Evolutionary conservation across 2,888 invertebrate genomes (phyloP), one percentile per base, ranked within the genome.

Genomic region (Parascotia fuliginaria): DNA sequence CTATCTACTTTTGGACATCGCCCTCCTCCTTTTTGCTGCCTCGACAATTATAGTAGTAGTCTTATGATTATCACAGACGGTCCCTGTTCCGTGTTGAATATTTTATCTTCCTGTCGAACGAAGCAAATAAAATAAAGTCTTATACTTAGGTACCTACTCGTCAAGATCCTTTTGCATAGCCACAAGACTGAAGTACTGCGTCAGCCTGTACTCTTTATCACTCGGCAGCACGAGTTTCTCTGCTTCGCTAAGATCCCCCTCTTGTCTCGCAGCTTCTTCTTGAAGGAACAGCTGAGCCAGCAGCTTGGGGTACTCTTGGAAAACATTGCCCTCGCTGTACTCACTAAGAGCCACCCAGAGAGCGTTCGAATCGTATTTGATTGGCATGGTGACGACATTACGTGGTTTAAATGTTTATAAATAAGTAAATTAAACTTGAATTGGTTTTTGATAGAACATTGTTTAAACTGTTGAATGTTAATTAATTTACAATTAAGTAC

Each of bases 141-240:
- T 14, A 15, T 36, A 60, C 60, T 73, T 72, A 71, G 61, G 70
- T 82, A 67, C 73, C 63, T 85, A 73, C 63, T 55, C 45, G 40
- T 83, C 82, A 65, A 82, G 63, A 57, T 85, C 80, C 69, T 95
- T 93, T 77, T 96, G 96, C 75, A 94, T 86, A 34, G 93, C 94
- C 11, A 96, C 95, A 56, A 96, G 85, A 51, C 91, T 88, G 75
- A 95, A 95, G 75, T 96, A 96, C 74, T 95, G 94, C 60, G 93
- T 93, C 31, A 94, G 91, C 50, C 95, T 88, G 94, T 95, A 96
- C 27, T 93, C 93, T 61, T 92, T 93, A 70, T 96, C 95, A 69
- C 96, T 96, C 7, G 96, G 95, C 29, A 96, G 85, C 28, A 95
- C 90, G 49, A 95, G 87, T 32, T 92, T 91, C 55, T 94, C 94